A percentile compares a stretch with the other conserved stretches of the same genome.
Evolutionary conservation across 2,888 invertebrate genomes (phyloP).

Genomic region (Pecten maximus): DNA sequence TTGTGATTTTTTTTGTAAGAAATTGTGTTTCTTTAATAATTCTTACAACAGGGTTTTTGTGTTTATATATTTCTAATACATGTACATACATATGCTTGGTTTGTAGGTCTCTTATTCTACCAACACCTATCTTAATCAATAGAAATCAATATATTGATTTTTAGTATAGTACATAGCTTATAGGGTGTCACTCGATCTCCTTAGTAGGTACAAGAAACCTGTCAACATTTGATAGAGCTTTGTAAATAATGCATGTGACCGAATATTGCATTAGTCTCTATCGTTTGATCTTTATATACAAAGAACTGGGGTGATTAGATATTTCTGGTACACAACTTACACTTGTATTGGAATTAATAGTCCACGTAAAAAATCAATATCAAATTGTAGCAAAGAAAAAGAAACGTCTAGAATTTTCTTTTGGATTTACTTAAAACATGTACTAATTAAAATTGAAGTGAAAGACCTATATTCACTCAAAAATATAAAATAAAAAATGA

Average conservation of each 20-base stretch:
- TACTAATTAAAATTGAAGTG: no score
- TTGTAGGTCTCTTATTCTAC: background rate
- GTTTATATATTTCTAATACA: background rate
- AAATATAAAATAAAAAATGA: no score
- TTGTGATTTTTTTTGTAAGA: no score
- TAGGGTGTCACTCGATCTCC: background rate
- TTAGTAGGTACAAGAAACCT: background rate
- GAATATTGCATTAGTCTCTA: background rate
- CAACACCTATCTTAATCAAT: background rate
- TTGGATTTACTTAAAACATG: background rate
- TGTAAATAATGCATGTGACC: background rate
- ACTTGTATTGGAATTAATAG: no score
- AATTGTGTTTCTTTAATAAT: no score
- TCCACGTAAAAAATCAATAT: no score
- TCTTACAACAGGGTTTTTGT: no score
- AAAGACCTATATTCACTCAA: no score
- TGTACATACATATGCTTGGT: background rate
- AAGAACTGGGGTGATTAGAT: background rate
- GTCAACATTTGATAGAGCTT: background rate
- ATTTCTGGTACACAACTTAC: no score
- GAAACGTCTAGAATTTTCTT: no score
- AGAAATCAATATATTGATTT: slow-evolving; percentile 15
- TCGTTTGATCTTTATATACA: background rate
- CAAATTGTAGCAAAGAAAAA: no score
- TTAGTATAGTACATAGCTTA: background rate